Evolutionary conservation across 2,888 invertebrate species (phyloP).

Genomic region (Luperina nickerlii): DNA sequence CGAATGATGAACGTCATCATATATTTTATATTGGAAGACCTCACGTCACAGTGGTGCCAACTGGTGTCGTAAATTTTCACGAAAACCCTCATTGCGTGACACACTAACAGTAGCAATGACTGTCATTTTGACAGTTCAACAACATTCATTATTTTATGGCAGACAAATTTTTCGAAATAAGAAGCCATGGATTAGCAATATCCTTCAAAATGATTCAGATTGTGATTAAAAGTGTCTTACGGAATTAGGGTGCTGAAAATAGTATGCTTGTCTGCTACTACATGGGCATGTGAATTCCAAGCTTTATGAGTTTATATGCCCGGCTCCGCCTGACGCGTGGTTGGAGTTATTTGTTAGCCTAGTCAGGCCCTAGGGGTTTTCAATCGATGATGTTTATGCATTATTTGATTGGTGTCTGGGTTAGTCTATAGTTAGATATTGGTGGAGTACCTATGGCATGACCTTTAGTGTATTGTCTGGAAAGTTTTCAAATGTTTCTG

Average conservation of each 20-base stretch:
- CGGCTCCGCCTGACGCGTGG: too few species aligned
- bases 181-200: not conserved
- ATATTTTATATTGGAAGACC: too few species aligned
- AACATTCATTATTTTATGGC: too few species aligned
- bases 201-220: not conserved
- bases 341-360: constrained; percentile 1
- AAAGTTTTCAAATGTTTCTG: constrained; percentile 14
- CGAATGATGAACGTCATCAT: too few species aligned
- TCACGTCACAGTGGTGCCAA: too few species aligned
- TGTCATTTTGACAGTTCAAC: not conserved
- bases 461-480: constrained; percentile 11
- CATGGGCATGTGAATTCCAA: not conserved
- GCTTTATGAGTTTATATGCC: not conserved
- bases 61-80: too few species aligned
- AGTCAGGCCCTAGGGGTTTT: not conserved
- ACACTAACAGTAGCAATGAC: not conserved
- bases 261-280: not conserved
- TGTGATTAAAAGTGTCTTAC: not conserved
- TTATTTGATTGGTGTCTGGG: constrained; percentile 14
- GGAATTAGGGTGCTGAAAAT: not conserved
- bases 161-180: not conserved
- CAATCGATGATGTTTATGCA: not conserved
- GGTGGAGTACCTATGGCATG: not conserved
- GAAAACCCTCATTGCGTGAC: too few species aligned
- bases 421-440: not conserved